Base-by-base conservation (phyloP, 2,113 vertebrate genomes). In the Leucosticte australis region DNA sequence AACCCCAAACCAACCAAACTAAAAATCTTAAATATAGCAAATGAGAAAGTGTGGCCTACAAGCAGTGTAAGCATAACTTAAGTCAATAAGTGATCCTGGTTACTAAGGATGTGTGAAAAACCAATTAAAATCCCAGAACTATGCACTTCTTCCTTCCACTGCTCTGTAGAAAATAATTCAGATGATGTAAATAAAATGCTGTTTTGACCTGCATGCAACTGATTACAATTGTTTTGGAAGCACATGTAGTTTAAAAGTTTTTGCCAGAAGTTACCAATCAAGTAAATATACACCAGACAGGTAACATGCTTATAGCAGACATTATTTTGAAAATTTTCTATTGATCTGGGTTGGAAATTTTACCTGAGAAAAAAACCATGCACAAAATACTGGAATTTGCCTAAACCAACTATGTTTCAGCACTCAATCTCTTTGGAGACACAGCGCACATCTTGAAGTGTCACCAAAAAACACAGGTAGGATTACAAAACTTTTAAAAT, bases 381-480 rank as follows among this genome's bases (percentile, higher is more conserved):
- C n/a, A 35, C 11, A 41, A 21, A 16, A 18, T 6, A 75, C 4
- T 23, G 49, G 44, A 87, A 37, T 19, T 56, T n/a, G 13, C 27
- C 50, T 69, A 55, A 89, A 85, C 3, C 24, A 41, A 67, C 18
- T 11, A 10, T 14, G 81, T 14, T 60, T 67, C 24, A 56, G 26
- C 33, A 59, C 15, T 78, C 26, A 44, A 17, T 8, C 67, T 77
- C 42, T 83, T 53, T 24, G 47, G 55, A 70, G 28, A 71, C 31
- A 80, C 3, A 35, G 33, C 0, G 0, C 19, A 69, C 2, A 14
- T 46, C 22, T 44, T 28, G 28, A 83, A 89, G 24, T 2, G 10
- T 49, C 64, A 67, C n/a, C 73, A 78, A 67, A 46, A 89, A 84
- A 28, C 35, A 74, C 6, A 76, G 10, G 22, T 2, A 57, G 11